phyloP scores from a whole-genome alignment of 37 sponge, comb jelly and placozoan genomes.

The Amphimedon queenslandica region DNA sequence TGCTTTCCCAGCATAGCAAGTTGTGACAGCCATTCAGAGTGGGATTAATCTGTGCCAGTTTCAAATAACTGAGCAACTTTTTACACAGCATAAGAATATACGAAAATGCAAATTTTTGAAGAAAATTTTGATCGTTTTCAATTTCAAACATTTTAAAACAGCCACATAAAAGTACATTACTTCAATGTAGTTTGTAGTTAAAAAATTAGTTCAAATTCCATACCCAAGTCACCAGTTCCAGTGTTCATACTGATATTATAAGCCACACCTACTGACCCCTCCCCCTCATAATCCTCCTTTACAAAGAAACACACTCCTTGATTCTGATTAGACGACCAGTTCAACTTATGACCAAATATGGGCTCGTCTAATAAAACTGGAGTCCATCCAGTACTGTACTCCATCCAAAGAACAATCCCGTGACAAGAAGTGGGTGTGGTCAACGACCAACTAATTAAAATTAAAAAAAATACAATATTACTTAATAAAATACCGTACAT shows the following conservation, averaged over 20 bases:
- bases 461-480: not conserved
- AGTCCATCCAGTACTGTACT: conserved; percentile 28
- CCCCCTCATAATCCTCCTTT: no score
- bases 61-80: no score
- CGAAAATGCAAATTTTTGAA: not conserved
- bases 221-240: no score
- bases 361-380: conserved; percentile 18
- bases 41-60: no score
- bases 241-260: no score
- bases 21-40: no score
- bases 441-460: not conserved
- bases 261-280: no score
- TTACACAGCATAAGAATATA: no score
- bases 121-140: not conserved
- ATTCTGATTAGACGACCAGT: conserved; percentile 45
- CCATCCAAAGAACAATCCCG: conserved; percentile 84
- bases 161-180: not conserved
- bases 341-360: conserved; percentile 5
- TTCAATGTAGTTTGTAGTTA: not conserved
- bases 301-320: conserved; percentile 63
- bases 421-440: conserved; percentile 19
- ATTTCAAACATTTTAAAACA: not conserved
- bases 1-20: no score
- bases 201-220: no score
- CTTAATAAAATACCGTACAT: not conserved